Evolutionary conservation across 2,888 invertebrate genomes (phyloP).

Genomic region (Scotopteryx bipunctaria): DNA sequence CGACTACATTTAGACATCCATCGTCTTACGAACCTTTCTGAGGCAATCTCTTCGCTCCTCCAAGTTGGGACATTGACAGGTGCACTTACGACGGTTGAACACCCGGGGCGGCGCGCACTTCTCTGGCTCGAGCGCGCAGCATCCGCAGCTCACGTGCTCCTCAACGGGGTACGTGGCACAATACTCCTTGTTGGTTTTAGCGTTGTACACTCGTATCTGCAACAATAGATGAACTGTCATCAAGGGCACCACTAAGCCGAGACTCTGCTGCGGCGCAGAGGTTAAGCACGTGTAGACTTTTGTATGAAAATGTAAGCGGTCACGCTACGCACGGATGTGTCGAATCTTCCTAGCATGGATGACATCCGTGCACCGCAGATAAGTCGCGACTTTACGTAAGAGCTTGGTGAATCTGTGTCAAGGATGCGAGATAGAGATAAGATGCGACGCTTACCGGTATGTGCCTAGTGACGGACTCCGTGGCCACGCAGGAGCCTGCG

Average conservation of each 20-base stretch:
- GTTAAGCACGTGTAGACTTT: no score
- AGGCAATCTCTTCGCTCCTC: constrained; percentile 69
- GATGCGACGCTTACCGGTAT: constrained; percentile 65
- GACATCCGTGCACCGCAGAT: no score
- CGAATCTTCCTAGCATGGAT: no score
- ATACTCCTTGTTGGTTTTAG: constrained; percentile 65
- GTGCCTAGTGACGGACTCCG: constrained; percentile 52
- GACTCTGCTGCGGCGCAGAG: no score
- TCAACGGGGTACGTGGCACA: constrained; percentile 67
- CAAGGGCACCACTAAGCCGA: constrained; percentile 45
- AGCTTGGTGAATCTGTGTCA: constrained; percentile 60
- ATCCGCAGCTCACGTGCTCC: constrained; percentile 70
- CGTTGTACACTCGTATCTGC: constrained; percentile 71
- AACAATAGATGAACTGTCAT: constrained; percentile 53
- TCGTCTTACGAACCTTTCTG: constrained; percentile 77
- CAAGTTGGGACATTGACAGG: constrained; percentile 75
- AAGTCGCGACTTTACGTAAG: constrained; percentile 42
- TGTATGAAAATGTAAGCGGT: no score
- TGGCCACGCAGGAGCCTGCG: constrained; percentile 62
- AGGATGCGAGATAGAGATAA: constrained; percentile 62
- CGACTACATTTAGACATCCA: constrained; percentile 63
- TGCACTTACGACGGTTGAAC: constrained; percentile 78
- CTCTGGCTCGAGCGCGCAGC: constrained; percentile 57
- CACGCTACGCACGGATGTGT: no score
- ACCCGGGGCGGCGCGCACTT: constrained; percentile 61